Conservation (phyloP, 1,140 invertebrate species). For the Micrasema minimum region DNA sequence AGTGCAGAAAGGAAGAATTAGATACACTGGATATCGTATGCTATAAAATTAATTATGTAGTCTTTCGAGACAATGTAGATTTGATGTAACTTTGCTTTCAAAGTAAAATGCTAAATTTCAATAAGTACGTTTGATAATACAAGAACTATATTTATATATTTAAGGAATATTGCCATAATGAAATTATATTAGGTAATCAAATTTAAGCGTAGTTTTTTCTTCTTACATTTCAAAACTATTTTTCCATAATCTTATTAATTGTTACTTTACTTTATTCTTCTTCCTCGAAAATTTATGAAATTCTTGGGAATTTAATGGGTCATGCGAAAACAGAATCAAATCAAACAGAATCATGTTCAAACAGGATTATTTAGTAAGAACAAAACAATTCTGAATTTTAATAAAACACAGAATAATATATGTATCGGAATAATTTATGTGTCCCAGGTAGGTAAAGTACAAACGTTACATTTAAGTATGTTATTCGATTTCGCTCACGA, state of each 20-base stretch:
- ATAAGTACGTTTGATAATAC: slow-evolving; percentile 22
- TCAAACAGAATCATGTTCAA: no score
- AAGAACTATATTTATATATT: slow-evolving; percentile 30
- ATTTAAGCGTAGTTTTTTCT: slow-evolving; percentile 23
- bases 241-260: slow-evolving; percentile 7
- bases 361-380: no score
- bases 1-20: not conserved
- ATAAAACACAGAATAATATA: no score
- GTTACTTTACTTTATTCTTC: no score
- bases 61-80: slow-evolving; percentile 20
- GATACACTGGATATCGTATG: slow-evolving; percentile 12
- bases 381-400: no score
- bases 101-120: slow-evolving; percentile 32
- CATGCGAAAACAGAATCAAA: no score
- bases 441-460: no score
- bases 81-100: slow-evolving; percentile 30
- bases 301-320: no score
- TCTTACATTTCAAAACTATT: slow-evolving; percentile 25
- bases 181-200: slow-evolving; percentile 24
- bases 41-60: slow-evolving; percentile 13
- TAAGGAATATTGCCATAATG: slow-evolving; percentile 30
- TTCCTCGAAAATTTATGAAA: no score
- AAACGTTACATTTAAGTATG: no score
- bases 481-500: no score
- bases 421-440: no score